Percentiles rank a stretch among this genome's conserved stretches.
Evolutionary conservation across 2,797 vertebrate species (phyloP).

Genomic region (Adrianichthys oophorus): DNA sequence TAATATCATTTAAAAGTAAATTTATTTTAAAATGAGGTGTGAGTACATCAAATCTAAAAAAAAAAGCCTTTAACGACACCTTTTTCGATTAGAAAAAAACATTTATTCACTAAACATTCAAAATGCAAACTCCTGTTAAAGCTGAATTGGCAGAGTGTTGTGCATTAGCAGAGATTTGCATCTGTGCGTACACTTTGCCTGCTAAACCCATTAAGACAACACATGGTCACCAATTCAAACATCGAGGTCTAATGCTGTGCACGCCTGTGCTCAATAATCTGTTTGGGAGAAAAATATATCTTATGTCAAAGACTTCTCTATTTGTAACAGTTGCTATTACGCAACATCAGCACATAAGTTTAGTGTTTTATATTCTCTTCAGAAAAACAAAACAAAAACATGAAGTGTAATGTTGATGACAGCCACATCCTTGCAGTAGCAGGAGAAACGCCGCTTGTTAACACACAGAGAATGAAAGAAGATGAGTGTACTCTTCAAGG

Average conservation of each 20-base stretch:
- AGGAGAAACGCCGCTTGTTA: conserved; percentile 70
- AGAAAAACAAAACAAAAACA: conserved; percentile 24
- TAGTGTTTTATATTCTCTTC: conserved; percentile 37
- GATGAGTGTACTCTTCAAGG: conserved; percentile 72
- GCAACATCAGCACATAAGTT: conserved; percentile 35
- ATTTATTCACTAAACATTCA: not conserved
- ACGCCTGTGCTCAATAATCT: conserved; percentile 28
- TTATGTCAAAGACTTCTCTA: conserved; percentile 31
- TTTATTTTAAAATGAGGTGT: not conserved
- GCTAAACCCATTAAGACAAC: conserved; percentile 28
- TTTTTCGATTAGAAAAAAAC: not conserved
- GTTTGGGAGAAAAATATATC: conserved; percentile 20
- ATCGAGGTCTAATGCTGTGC: conserved; percentile 17
- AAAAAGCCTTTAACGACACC: not conserved
- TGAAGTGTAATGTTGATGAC: conserved; percentile 68
- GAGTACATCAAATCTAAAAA: not conserved
- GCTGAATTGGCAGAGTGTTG: not conserved
- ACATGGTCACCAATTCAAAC: conserved; percentile 26
- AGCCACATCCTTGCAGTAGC: conserved; percentile 61
- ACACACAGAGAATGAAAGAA: conserved; percentile 64
- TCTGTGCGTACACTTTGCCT: conserved; percentile 12
- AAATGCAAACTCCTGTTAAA: conserved; percentile 9
- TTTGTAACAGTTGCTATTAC: conserved; percentile 49
- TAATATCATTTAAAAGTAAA: no score
- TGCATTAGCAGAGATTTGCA: conserved; percentile 22